Percentiles rank a stretch among this genome's conserved stretches.
Conservation (phyloP, 2,797 vertebrate genomes). For the Lemur catta region DNA sequence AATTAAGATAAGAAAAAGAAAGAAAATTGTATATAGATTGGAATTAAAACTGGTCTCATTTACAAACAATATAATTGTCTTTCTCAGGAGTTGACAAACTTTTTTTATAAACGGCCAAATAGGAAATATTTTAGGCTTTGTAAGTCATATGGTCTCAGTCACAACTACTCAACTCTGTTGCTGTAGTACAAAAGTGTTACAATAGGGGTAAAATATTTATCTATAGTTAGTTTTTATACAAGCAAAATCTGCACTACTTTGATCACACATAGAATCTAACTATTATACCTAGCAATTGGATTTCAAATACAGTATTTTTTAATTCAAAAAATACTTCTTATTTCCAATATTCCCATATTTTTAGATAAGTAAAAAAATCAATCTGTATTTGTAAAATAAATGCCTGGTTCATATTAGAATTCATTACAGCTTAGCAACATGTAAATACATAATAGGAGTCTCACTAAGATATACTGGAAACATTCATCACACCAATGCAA, state of each 20-base stretch:
- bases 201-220: not conserved
- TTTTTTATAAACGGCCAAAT: not conserved
- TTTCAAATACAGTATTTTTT: not conserved
- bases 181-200: not conserved
- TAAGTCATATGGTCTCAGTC: not conserved
- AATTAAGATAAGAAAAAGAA: not conserved
- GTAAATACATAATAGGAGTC: not conserved
- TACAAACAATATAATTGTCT: not conserved
- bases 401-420: not conserved
- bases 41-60: not conserved
- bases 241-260: not conserved
- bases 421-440: not conserved
- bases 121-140: not conserved
- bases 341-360: constrained; percentile 2
- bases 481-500: not conserved
- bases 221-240: not conserved
- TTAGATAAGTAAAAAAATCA: constrained; percentile 6
- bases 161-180: not conserved
- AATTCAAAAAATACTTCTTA: not conserved
- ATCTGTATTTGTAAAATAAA: not conserved
- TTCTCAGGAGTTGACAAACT: not conserved
- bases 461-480: not conserved
- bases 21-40: not conserved
- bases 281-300: not conserved
- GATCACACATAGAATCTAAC: not conserved